These are phyloP conservation scores for Aix galericulata DNA, from an alignment of 2,113 vertebrate genomes.

Conservation along the genomic window DNA sequence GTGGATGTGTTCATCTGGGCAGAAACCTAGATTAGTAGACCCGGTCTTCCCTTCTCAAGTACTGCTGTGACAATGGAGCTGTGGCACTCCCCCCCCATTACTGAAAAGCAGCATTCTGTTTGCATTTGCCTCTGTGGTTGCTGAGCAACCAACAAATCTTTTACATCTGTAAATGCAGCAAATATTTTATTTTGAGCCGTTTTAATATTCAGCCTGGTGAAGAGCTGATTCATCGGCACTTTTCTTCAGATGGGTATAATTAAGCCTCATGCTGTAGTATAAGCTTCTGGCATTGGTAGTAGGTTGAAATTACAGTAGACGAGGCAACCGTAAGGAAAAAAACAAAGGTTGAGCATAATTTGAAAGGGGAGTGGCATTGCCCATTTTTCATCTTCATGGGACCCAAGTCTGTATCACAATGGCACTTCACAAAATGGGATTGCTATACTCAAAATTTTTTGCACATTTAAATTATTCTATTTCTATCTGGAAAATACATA, in stretches of 20 bases:
- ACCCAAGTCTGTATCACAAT: neutral
- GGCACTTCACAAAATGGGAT: neutral
- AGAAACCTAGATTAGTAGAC: neutral
- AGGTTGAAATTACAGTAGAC: constrained; percentile 9
- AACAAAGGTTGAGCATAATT: neutral
- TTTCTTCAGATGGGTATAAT: constrained; percentile 61
- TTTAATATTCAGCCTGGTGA: constrained; percentile 46
- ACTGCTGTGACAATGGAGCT: neutral
- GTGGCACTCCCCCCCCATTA: neutral
- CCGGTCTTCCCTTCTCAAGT: neutral
- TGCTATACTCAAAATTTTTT: neutral
- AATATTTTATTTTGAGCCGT: constrained; percentile 62
- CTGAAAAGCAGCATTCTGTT: constrained; percentile 37
- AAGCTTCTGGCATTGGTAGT: neutral
- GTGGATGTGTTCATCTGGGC: neutral
- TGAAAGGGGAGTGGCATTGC: neutral
- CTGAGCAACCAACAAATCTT: constrained; percentile 74
- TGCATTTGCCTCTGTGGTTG: constrained; percentile 68
- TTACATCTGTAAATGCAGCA: constrained; percentile 59
- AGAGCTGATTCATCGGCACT: constrained; percentile 67
- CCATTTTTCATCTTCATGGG: neutral
- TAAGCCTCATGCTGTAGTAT: constrained; percentile 37
- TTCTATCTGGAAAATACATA: neutral
- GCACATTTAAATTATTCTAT: neutral
- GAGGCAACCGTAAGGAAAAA: neutral